Evolutionary conservation across 2,888 invertebrate species (phyloP).

Genomic region (Cotesia congregata): DNA sequence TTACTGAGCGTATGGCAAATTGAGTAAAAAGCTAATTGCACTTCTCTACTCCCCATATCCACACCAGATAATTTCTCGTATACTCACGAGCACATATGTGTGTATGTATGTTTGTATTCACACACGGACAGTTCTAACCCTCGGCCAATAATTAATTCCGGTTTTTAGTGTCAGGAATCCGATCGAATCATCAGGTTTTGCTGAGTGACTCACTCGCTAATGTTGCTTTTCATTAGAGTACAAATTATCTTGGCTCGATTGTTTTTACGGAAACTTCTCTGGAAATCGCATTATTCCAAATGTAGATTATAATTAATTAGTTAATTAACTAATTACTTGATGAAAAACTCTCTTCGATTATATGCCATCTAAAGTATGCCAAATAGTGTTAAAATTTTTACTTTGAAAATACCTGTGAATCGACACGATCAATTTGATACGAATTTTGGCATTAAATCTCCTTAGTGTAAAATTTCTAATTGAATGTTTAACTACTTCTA

Average conservation of each 20-base stretch:
- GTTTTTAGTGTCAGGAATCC: constrained; percentile 60
- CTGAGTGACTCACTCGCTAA: constrained; percentile 7
- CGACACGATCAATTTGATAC: no score
- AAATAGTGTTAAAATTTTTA: no score
- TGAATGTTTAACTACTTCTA: no score
- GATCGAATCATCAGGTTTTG: constrained; percentile 54
- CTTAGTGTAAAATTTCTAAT: no score
- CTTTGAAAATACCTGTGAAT: no score
- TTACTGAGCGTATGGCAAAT: constrained; percentile 34
- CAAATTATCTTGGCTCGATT: constrained; percentile 6
- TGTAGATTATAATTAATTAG: neutral
- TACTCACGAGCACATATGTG: neutral
- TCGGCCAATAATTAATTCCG: constrained; percentile 60
- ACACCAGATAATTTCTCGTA: constrained; percentile 8
- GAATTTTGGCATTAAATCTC: no score
- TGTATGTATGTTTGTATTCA: neutral
- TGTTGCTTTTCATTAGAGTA: constrained; percentile 2
- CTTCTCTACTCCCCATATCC: constrained; percentile 41
- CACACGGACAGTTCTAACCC: constrained; percentile 20
- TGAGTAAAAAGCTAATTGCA: constrained; percentile 64
- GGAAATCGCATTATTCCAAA: neutral
- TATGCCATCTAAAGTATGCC: no score
- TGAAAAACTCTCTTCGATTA: no score
- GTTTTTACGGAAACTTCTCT: constrained; percentile 8
- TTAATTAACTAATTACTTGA: neutral